A percentile compares a stretch with the other conserved stretches of the same genome.
Conservation (phyloP, 2,113 vertebrate genomes). For the Garra rufa region DNA sequence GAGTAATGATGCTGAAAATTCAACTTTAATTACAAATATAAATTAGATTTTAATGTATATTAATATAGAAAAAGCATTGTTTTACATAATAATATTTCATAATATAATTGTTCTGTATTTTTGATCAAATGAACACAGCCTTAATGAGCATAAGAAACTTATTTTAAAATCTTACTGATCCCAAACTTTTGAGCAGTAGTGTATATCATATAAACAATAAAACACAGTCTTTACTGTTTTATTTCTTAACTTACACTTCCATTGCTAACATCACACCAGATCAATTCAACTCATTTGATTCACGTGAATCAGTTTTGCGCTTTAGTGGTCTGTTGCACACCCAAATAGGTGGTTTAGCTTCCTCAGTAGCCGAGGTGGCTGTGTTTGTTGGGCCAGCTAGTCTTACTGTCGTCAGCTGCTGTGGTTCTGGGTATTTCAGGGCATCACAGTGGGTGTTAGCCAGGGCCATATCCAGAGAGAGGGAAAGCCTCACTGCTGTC, state of each 20-base stretch:
- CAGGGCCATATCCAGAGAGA: conserved; percentile 55
- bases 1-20: too few species aligned
- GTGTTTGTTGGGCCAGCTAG: conserved; percentile 38
- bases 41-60: too few species aligned
- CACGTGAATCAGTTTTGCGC: not conserved
- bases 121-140: too few species aligned
- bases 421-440: conserved; percentile 70
- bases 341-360: not conserved
- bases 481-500: conserved; percentile 58
- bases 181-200: too few species aligned
- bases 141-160: too few species aligned
- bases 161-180: too few species aligned
- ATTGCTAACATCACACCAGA: not conserved
- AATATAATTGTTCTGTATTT: too few species aligned
- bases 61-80: too few species aligned
- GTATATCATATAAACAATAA: too few species aligned
- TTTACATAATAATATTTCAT: too few species aligned
- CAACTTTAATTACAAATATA: too few species aligned
- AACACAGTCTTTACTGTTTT: not conserved
- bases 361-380: not conserved
- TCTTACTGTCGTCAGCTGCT: conserved; percentile 58
- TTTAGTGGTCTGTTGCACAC: conserved; percentile 14
- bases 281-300: not conserved
- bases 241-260: not conserved
- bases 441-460: conserved; percentile 66